Evolutionary conservation across 2,888 invertebrate genomes (phyloP), one percentile per base, ranked within the genome.

Genomic region (Philhelius pedissequus): DNA sequence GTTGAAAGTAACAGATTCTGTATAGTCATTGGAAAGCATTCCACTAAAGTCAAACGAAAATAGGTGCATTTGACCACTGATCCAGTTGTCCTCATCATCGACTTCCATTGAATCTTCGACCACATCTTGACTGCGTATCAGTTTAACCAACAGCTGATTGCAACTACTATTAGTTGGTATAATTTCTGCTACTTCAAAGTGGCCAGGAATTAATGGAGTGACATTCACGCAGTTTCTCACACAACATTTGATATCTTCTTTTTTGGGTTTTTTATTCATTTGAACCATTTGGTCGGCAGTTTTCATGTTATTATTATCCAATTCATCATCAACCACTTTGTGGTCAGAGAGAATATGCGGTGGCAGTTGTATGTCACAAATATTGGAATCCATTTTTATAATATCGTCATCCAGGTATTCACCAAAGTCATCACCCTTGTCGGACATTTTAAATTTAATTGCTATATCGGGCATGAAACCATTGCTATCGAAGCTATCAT

Each of bases 131-230:
- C 88, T 89, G 30, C 90, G 90, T 48, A 89, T 81, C 18, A 91
- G 71, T 81, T 90, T 90, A 0, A 95, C 94, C 54, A 96, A 90
- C 70, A 96, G 88, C 89, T 95, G 94, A 81, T 93, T 93, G 83
- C 94, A 94, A 89, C 95, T 88, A 1, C 88, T 95, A 84, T 94
- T 93, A 0, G 95, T 95, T 0, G 96, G 95, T 76, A 95, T 89
- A 50, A 96, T 93, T 87, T 94, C 94, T 0, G 93, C 88, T 43
- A 91, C 91, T 76, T 90, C 90, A 68, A 82, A 86, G 22, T 75
- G 60, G 3, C 74, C 78, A 0, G 89, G 88, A 71, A 89, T 90
- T 88, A 89, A 88, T 0, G 90, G 89, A 8, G 90, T 90, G 1
- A 90, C 89, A 76, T 88, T 90, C 9, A 89, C 89, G 79, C 89